These are phyloP conservation scores for Mesochorus sp. DNA, from an alignment of 2,888 invertebrate genomes.

Conservation along the genomic window DNA sequence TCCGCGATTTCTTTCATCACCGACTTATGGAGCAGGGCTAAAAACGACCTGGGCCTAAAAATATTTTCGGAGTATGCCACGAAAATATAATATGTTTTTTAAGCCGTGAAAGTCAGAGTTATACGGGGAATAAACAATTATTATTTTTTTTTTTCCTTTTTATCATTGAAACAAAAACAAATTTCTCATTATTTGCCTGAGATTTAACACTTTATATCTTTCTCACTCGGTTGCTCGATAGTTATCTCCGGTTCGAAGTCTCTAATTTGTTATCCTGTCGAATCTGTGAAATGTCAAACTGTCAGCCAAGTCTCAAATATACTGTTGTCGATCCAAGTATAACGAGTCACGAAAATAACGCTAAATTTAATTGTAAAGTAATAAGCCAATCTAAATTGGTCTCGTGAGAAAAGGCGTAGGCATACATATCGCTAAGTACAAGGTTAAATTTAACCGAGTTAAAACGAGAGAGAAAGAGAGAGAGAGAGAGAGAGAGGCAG, in stretches of 20 bases:
- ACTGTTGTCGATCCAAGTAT: slow-evolving; percentile 32
- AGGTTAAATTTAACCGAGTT: slow-evolving; percentile 62
- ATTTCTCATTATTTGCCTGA: neutral
- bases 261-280: neutral
- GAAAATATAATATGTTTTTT: slow-evolving; percentile 54
- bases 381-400: slow-evolving; percentile 56
- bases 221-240: neutral
- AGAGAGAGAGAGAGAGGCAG: neutral
- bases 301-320: slow-evolving; percentile 5
- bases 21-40: slow-evolving; percentile 64
- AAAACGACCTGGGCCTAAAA: slow-evolving; percentile 74
- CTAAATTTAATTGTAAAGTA: slow-evolving; percentile 58
- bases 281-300: neutral
- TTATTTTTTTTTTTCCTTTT: neutral
- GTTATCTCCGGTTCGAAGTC: neutral
- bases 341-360: slow-evolving; percentile 17
- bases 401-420: slow-evolving; percentile 57
- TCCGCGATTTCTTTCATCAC: slow-evolving; percentile 70
- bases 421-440: slow-evolving; percentile 56
- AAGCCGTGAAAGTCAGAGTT: slow-evolving; percentile 14
- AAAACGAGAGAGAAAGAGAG: slow-evolving; percentile 19
- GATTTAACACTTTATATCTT: too few species aligned
- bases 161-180: neutral
- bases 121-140: neutral
- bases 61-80: slow-evolving; percentile 71